phyloP scores from a whole-genome alignment of 2,113 vertebrate species.

The Corythoichthys intestinalis region DNA sequence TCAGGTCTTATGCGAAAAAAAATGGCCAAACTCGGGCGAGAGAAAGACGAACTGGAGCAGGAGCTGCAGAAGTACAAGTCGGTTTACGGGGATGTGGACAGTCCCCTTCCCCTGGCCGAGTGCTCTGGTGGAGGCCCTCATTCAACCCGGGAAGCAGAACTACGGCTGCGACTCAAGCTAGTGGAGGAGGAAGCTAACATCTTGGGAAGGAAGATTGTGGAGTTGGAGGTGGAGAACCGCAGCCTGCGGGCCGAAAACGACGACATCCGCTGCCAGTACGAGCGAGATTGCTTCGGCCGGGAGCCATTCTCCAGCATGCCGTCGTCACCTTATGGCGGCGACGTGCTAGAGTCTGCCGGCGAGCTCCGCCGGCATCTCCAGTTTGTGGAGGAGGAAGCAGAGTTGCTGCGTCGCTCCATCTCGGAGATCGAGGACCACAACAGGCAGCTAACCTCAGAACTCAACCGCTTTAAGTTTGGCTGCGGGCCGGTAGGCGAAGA shows the following conservation, averaged over 20 bases:
- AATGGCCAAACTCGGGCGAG: constrained; percentile 91
- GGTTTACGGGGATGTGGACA: constrained; percentile 92
- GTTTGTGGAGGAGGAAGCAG: constrained; percentile 96
- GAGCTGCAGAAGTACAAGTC: constrained; percentile 96
- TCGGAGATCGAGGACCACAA: constrained; percentile 96
- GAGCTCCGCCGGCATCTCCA: constrained; percentile 93
- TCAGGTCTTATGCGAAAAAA: constrained; percentile 93
- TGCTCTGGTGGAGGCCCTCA: constrained; percentile 85
- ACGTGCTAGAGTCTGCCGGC: constrained; percentile 81
- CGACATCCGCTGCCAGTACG: constrained; percentile 88
- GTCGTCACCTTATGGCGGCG: constrained; percentile 84
- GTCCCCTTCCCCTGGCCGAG: constrained; percentile 82
- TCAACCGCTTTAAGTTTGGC: constrained; percentile 92
- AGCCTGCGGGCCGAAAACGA: constrained; percentile 94
- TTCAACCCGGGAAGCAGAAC: constrained; percentile 90
- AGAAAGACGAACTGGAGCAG: constrained; percentile 92
- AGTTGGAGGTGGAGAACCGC: constrained; percentile 96
- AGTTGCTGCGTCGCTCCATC: constrained; percentile 89
- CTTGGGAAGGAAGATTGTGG: constrained; percentile 93
- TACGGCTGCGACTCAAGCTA: constrained; percentile 90
- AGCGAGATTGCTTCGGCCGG: constrained; percentile 82
- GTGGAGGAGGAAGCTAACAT: constrained; percentile 98
- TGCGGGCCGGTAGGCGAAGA: constrained; percentile 73
- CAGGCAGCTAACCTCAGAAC: constrained; percentile 85
- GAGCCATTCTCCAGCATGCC: constrained; percentile 88